Conservation (phyloP, 2,113 vertebrate species). For the Xyrauchen texanus region DNA sequence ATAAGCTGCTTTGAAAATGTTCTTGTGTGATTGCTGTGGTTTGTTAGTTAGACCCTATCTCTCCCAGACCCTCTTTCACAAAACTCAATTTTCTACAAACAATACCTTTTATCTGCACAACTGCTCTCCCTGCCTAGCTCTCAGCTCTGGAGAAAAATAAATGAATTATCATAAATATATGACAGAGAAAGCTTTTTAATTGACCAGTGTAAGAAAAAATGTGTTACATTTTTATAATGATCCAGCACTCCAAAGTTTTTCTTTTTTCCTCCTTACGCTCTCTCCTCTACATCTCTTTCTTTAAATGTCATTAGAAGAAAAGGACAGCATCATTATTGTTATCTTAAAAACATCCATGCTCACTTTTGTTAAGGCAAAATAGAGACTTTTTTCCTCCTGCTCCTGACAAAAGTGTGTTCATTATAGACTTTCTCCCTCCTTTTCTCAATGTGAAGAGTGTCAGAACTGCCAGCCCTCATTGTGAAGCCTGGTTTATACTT, state of each 20-base stretch:
- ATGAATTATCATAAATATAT: slow-evolving; percentile 29
- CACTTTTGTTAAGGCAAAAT: slow-evolving; percentile 58
- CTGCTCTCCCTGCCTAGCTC: not conserved
- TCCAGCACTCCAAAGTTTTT: not conserved
- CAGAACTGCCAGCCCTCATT: slow-evolving; percentile 32
- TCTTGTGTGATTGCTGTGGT: slow-evolving; percentile 14
- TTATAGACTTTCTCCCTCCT: slow-evolving; percentile 56
- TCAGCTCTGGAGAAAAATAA: slow-evolving; percentile 27
- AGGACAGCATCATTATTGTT: slow-evolving; percentile 58
- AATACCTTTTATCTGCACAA: slow-evolving; percentile 18
- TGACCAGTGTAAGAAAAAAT: slow-evolving; percentile 9
- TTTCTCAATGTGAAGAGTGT: slow-evolving; percentile 32
- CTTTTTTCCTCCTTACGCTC: not conserved
- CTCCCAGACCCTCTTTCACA: not conserved
- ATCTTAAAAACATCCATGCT: slow-evolving; percentile 48
- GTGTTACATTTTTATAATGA: slow-evolving; percentile 43
- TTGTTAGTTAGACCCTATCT: slow-evolving; percentile 19
- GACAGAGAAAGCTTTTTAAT: slow-evolving; percentile 40
- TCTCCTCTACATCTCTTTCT: not conserved
- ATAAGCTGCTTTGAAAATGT: slow-evolving; percentile 26
- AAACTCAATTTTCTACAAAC: slow-evolving; percentile 19
- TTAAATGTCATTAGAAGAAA: slow-evolving; percentile 54
- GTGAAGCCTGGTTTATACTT: slow-evolving; percentile 1
- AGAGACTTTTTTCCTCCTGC: slow-evolving; percentile 50
- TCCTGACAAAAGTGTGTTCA: slow-evolving; percentile 57